Evolutionary conservation across 2,113 vertebrate genomes (phyloP), one percentile per base, ranked within the genome.

Genomic region (Lophura nycthemera): DNA sequence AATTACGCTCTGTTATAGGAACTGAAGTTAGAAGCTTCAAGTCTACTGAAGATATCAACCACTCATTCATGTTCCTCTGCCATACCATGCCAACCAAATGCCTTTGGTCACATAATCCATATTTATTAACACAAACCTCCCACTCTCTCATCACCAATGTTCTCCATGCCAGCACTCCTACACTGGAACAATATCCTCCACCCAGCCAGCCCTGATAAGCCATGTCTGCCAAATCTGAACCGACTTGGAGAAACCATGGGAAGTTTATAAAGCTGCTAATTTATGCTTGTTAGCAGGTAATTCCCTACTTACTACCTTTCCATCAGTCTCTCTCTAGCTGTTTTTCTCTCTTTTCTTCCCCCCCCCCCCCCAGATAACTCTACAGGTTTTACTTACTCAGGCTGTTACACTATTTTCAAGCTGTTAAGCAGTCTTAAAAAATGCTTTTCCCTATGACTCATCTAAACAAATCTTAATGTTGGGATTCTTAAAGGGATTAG

Each of bases 61-160:
- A 11, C 25, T 74, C 19, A 5, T 34, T 70, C 0, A 0, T 21
- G 5, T 32, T 71, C 38, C 42, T 56, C 45, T 38, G 2, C 50
- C 6, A 3, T 7, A 24, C 32, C 27, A 25, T 0, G 2, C 32
- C 64, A 21, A 67, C 32, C 34, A 77, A 61, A 61, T 3, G 3
- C 32, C 57, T 63, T 70, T 40, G n/a, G 38, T 66, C 42, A 9
- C 8, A 19, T 3, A 52, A 80, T 54, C 24, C 8, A 5, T 17
- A 27, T 11, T 63, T 16, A 17, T 22, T 59, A 72, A 40, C 65
- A 83, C 60, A n/a, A 25, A 16, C 30, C 27, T 70, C 22, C 47
- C 79, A 43, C 25, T 42, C 6, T 34, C 47, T 50, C 92, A 64
- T 50, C 42, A 83, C 13, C 6, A 24, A 38, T 4, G 5, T 8